These are phyloP conservation scores for Glaucidium brasilianum DNA, from an alignment of 2,113 vertebrate genomes.

Conservation along the genomic window DNA sequence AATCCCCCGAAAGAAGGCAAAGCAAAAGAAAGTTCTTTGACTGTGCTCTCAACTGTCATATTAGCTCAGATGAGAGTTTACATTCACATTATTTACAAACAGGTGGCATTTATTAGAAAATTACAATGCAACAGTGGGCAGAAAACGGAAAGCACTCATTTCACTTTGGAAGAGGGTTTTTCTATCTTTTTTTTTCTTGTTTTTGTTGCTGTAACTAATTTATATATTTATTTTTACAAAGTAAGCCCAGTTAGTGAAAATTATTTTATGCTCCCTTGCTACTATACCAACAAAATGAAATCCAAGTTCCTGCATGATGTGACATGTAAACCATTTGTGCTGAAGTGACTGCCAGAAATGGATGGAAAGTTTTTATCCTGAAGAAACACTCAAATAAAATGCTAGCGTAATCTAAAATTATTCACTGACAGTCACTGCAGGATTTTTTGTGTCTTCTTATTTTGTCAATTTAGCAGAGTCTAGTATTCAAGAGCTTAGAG, in stretches of 20 bases:
- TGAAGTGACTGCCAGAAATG: constrained; percentile 39
- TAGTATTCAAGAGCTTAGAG: neutral
- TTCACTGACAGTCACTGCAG: neutral
- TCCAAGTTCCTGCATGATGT: constrained; percentile 65
- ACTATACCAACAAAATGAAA: constrained; percentile 56
- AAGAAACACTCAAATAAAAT: constrained; percentile 45
- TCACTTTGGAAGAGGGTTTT: neutral
- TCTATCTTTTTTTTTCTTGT: neutral
- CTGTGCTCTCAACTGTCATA: neutral
- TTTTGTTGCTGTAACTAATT: constrained; percentile 28
- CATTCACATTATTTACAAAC: neutral
- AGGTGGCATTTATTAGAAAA: neutral
- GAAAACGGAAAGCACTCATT: neutral
- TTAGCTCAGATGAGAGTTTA: neutral
- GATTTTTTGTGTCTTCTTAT: neutral
- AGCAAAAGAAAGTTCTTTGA: neutral
- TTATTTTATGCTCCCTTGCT: constrained; percentile 58
- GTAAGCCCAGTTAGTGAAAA: constrained; percentile 15
- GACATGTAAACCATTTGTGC: constrained; percentile 61
- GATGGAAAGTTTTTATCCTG: constrained; percentile 44
- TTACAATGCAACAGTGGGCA: neutral
- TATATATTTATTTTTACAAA: constrained; percentile 34
- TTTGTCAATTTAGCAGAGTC: neutral
- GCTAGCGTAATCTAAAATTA: constrained; percentile 22
- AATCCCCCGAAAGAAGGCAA: neutral